Evolutionary conservation across 2,797 vertebrate genomes (phyloP).

Genomic region (Cichlasoma orientale): DNA sequence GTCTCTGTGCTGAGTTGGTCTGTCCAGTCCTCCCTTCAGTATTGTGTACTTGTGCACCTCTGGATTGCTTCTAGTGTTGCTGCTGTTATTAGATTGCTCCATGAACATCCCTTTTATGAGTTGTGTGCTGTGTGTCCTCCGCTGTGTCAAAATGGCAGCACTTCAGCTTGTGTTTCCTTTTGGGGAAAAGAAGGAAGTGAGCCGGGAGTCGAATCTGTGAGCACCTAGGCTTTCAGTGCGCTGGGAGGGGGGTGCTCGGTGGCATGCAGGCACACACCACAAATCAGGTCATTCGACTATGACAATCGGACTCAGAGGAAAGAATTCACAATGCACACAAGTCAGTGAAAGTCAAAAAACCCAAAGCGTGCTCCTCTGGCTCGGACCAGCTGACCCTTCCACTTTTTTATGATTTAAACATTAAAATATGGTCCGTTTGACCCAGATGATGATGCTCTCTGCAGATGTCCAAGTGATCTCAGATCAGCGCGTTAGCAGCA

Average conservation of each 20-base stretch:
- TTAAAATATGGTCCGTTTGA: background rate
- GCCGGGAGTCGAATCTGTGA: too few species aligned
- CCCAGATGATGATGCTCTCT: background rate
- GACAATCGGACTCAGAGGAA: background rate
- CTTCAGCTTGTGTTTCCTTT: too few species aligned
- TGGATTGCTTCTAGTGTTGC: background rate
- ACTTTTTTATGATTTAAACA: background rate
- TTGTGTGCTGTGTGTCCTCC: too few species aligned
- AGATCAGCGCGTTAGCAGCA: background rate
- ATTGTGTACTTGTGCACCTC: background rate
- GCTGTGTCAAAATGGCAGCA: too few species aligned
- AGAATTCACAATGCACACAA: background rate
- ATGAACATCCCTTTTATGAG: too few species aligned
- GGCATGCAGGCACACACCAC: background rate
- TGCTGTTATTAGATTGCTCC: too few species aligned
- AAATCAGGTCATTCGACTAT: background rate
- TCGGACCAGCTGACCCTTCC: accelerated
- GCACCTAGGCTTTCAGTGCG: too few species aligned
- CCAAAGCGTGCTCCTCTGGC: accelerated
- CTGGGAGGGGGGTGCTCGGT: too few species aligned
- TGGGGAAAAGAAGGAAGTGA: too few species aligned
- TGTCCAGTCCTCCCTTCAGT: background rate
- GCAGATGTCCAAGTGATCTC: background rate
- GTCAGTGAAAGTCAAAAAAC: accelerated
- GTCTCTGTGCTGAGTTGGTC: background rate